phyloP scores from a whole-genome alignment of 53 echinoderm and acorn worm species.

The Henricia sp. region DNA sequence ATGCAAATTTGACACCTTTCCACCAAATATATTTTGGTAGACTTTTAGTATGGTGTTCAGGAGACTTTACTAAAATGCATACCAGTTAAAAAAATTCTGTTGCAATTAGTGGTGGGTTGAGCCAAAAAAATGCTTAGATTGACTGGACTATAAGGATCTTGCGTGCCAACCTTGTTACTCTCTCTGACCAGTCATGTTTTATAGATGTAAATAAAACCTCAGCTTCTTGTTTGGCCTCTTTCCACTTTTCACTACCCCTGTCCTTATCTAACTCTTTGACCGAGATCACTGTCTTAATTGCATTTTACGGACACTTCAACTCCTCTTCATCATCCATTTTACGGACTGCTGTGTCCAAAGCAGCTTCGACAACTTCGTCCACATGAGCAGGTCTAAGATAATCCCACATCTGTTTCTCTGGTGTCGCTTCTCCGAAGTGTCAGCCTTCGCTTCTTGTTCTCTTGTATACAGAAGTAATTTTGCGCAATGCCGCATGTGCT shows the following conservation, averaged over 20 bases:
- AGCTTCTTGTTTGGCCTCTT: slow-evolving; percentile 43
- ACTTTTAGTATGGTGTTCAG: too few relatives aligned
- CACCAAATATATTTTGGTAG: too few relatives aligned
- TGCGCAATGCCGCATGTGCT: slow-evolving; percentile 17
- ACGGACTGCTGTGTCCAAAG: slow-evolving; percentile 34
- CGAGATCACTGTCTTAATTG: slow-evolving; percentile 1
- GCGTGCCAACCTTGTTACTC: slow-evolving; percentile 29
- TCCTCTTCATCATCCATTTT: slow-evolving; percentile 47
- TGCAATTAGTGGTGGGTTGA: too few relatives aligned
- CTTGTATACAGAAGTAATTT: slow-evolving; percentile 9
- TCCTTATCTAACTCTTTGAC: slow-evolving; percentile 19
- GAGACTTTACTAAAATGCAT: too few relatives aligned
- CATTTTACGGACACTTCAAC: slow-evolving; percentile 36
- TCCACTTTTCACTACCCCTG: slow-evolving; percentile 7
- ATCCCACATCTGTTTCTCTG: slow-evolving; percentile 27
- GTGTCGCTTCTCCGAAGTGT: neutral
- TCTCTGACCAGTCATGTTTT: slow-evolving; percentile 30
- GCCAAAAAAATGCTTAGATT: too few relatives aligned
- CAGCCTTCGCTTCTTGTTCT: neutral
- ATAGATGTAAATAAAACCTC: slow-evolving; percentile 12
- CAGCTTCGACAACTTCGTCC: slow-evolving; percentile 26
- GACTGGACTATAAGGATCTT: too few relatives aligned
- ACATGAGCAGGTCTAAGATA: slow-evolving; percentile 9
- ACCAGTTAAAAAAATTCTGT: too few relatives aligned
- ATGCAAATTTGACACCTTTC: too few relatives aligned